phyloP scores from a whole-genome alignment of 2,113 vertebrate species.

The Hippolais icterina region DNA sequence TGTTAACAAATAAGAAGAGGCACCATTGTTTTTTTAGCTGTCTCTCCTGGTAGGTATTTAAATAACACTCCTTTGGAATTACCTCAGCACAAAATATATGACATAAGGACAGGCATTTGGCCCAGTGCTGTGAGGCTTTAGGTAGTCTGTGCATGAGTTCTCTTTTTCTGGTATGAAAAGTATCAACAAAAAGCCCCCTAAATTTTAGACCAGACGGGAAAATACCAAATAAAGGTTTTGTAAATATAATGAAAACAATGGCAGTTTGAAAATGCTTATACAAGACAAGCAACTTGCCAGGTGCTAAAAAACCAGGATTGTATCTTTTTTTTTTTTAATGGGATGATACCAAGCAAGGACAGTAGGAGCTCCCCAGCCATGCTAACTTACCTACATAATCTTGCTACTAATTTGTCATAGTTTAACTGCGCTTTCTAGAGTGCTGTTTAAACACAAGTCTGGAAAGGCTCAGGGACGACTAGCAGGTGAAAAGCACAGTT shows the following conservation, averaged over 20 bases:
- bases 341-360: neutral
- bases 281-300: neutral
- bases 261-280: neutral
- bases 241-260: neutral
- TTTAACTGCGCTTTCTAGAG: neutral
- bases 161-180: neutral
- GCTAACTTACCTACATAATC: neutral
- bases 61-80: neutral
- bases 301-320: neutral
- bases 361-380: neutral
- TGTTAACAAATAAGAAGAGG: neutral
- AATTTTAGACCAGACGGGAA: neutral
- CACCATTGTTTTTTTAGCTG: neutral
- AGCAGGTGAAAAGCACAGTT: neutral
- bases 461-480: neutral
- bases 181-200: neutral
- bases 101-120: neutral
- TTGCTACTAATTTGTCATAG: neutral
- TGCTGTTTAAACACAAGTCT: neutral
- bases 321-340: neutral
- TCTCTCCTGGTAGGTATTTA: neutral
- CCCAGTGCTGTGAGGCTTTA: neutral
- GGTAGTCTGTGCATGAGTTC: neutral
- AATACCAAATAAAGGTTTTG: neutral
- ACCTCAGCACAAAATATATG: neutral